These are phyloP conservation scores for Natator depressus DNA, from an alignment of 2,113 vertebrate genomes.

Conservation along the genomic window DNA sequence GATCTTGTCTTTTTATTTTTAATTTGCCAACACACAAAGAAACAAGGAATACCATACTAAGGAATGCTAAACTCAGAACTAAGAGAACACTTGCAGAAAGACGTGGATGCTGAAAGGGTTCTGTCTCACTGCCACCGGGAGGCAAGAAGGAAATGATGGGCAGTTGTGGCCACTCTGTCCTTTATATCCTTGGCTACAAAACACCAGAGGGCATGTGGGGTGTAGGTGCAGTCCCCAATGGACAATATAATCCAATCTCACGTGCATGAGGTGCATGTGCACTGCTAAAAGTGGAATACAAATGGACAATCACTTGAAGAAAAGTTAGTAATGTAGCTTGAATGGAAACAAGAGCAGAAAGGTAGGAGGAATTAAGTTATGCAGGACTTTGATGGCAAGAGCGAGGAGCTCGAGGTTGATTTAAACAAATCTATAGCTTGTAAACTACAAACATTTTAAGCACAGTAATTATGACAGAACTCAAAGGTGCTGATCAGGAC, in stretches of 20 bases:
- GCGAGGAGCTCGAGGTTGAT: background rate
- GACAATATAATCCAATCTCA: background rate
- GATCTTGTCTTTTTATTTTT: background rate
- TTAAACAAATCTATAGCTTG: background rate
- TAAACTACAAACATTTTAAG: background rate
- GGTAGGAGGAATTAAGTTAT: background rate
- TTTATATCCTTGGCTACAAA: background rate
- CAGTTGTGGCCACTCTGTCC: background rate
- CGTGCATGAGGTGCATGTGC: background rate
- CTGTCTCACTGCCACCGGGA: background rate
- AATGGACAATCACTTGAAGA: background rate
- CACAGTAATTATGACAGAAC: background rate
- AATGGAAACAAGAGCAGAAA: background rate
- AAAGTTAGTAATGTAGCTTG: background rate
- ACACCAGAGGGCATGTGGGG: background rate
- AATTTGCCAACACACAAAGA: background rate
- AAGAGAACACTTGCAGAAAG: background rate
- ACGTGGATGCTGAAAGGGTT: background rate
- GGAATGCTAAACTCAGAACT: background rate
- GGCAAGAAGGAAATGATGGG: background rate
- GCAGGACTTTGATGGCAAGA: background rate
- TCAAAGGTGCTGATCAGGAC: background rate
- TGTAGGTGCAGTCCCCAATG: background rate
- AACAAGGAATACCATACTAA: background rate
- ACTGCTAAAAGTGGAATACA: background rate